Base-by-base conservation (phyloP, 1,140 invertebrate species). In the Drosophila serrata region DNA sequence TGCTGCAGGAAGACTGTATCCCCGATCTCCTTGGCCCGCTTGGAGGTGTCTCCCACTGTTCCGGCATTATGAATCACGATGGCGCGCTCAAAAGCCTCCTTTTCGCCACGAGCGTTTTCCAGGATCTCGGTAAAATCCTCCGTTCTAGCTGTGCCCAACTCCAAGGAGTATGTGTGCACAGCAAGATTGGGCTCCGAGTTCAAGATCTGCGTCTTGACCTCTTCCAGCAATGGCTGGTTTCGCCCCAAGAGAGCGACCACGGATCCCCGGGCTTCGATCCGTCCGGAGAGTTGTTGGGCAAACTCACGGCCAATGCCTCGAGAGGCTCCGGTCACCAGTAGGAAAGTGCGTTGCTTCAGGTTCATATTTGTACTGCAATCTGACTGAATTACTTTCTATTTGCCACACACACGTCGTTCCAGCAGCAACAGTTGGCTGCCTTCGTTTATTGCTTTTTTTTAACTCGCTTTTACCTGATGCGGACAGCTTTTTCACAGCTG, bases 31-130 rank as follows among this genome's bases (percentile, higher is more conserved):
- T 91, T 93, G 1, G 95, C 95, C 69, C 93, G 92, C 77, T 96
- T 94, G 1, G 94, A 92, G 27, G 97, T 90, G 92, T 97, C 95
- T n/a, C 98, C 98, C 33, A 98, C 80, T 1, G 96, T 96, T 5
- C 97, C 98, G 9, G 96, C 98, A 95, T 99, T 99, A 88, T 99
- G 98, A 60, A 99, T 94, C 15, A 99, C 94, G 6, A 98, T 91
- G 27, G 94, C 94, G 58, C 95, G 94, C 53, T 96, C 94, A 87
- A 97, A 97, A 51, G 22, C 7, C 53, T 27, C 4, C 0, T 13
- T 35, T 11, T 11, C 31, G 0, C 27, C 6, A 0, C 63, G 33
- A 3, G 91, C 80, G 15, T 75, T 59, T 11, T 49, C 51, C 9
- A 92, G 19, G 22, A 92, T 59, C n/a, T 76, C 53, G 0, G 42